phyloP scores from a whole-genome alignment of 1,140 invertebrate genomes.

The Forficula auricularia region DNA sequence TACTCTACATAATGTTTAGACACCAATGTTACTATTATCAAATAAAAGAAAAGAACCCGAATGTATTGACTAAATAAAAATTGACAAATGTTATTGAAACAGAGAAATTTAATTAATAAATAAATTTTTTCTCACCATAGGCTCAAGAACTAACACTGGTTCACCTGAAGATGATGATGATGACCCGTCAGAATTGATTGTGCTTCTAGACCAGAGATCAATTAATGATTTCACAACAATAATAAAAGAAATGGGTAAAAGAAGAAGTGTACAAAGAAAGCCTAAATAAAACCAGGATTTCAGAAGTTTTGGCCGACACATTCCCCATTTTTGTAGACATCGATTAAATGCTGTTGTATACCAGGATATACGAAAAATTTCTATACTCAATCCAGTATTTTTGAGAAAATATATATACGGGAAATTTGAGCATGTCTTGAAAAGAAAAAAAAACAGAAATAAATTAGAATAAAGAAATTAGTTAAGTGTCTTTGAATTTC shows the following conservation, averaged over 20 bases:
- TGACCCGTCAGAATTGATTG: constrained; percentile 4
- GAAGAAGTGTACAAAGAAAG: constrained; percentile 36
- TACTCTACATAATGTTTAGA: no score
- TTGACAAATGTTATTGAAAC: no score
- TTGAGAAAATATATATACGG: constrained; percentile 57
- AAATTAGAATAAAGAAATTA: constrained; percentile 10
- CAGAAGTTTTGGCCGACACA: constrained; percentile 40
- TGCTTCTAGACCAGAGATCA: constrained; percentile 12
- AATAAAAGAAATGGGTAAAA: constrained; percentile 43
- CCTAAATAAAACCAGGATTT: constrained; percentile 51
- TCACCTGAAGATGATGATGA: no score
- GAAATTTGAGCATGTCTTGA: constrained; percentile 62
- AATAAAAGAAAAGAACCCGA: no score
- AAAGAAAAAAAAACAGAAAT: constrained; percentile 17
- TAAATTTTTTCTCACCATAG: no score
- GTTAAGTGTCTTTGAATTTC: no score
- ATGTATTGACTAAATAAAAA: no score
- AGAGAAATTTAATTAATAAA: no score
- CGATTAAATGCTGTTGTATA: constrained; percentile 58
- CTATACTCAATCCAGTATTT: constrained; percentile 51
- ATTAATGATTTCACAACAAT: constrained; percentile 33
- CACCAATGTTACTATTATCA: no score
- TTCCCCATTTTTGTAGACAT: constrained; percentile 51
- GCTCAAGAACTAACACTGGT: constrained; percentile 20
- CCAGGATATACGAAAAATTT: constrained; percentile 53